Conservation (phyloP, 1,140 invertebrate genomes). For the Drepana arcuata region DNA sequence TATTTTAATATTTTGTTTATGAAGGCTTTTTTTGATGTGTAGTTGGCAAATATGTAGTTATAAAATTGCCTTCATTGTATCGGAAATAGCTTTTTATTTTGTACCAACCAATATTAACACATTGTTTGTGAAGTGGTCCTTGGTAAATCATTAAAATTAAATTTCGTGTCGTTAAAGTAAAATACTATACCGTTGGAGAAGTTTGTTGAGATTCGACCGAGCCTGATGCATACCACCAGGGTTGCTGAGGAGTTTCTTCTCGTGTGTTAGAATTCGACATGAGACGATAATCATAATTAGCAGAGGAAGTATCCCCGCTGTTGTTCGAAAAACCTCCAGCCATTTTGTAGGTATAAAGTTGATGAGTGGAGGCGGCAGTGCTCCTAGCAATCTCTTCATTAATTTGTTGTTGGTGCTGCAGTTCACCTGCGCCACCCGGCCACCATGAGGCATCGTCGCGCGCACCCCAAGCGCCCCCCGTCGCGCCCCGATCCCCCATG, state of each 20-base stretch:
- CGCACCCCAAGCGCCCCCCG: conserved; percentile 76
- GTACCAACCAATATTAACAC: too few species aligned
- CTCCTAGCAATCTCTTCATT: conserved; percentile 70
- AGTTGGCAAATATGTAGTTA: too few species aligned
- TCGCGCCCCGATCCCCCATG: conserved; percentile 66
- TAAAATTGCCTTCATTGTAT: too few species aligned
- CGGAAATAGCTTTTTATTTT: too few species aligned
- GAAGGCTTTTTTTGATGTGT: too few species aligned
- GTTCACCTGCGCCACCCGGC: conserved; percentile 70
- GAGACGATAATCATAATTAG: conserved; percentile 58
- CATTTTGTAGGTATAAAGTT: conserved; percentile 88
- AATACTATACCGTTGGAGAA: conserved; percentile 60
- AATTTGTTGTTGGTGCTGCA: conserved; percentile 75
- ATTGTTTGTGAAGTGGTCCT: too few species aligned
- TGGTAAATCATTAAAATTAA: too few species aligned
- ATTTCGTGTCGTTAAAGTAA: too few species aligned
- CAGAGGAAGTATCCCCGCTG: conserved; percentile 57
- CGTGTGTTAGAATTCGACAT: conserved; percentile 50
- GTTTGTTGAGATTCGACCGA: conserved; percentile 51
- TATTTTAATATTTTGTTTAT: too few species aligned
- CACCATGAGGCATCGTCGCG: conserved; percentile 77
- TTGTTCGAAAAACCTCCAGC: conserved; percentile 83
- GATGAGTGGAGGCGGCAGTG: conserved; percentile 77
- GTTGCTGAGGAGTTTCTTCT: conserved; percentile 54
- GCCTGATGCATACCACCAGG: conserved; percentile 59